Evolutionary conservation across 2,113 vertebrate genomes (phyloP), one percentile per base, ranked within the genome.

Genomic region (Camelus bactrianus): DNA sequence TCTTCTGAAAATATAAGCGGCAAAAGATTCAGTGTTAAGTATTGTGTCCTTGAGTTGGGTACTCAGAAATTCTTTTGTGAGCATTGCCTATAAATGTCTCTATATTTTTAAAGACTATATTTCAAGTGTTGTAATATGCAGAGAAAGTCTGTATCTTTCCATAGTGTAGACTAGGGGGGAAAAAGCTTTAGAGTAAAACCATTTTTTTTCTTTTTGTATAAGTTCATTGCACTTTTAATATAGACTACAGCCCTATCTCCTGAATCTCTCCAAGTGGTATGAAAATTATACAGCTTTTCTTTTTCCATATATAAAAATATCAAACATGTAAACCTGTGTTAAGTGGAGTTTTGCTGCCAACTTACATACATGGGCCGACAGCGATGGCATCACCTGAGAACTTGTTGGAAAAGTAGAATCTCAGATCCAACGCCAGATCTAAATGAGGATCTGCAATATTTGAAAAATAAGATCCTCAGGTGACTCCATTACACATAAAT

Each of bases 11-110:
- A 95, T 52, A 93, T 58, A 96, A 93, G 56, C 56, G 91, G 19
- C 85, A 94, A 94, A 96, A 85, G 60, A 97, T 64, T 96, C 54
- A 83, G 42, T 60, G 64, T 84, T 94, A 92, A 95, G n/a, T 81
- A 92, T 46, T 88, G 8, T 81, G 12, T 96, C 32, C 69, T 90
- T 62, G 17, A 52, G 35, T 58, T 62, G 17, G 58, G 35, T 58
- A 62, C 42, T 89, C 91, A 95, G 88, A 97, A 77, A 96, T 80
- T 95, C 52, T 94, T 95, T 62, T 46, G n/a, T 88, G 67, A 32
- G 16, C 48, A 82, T 58, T 87, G 76, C 85, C 80, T 88, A 79
- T 92, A 92, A 96, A 81, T 85, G 42, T 73, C 62, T 94, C 32
- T 62, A 86, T 95, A 60, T 72, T 91, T 97, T 96, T 62, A 72